Evolutionary conservation across 30 jellyfish, hydroid and myxozoan species (phyloP).

Genomic region (Nemopilema nomurai): DNA sequence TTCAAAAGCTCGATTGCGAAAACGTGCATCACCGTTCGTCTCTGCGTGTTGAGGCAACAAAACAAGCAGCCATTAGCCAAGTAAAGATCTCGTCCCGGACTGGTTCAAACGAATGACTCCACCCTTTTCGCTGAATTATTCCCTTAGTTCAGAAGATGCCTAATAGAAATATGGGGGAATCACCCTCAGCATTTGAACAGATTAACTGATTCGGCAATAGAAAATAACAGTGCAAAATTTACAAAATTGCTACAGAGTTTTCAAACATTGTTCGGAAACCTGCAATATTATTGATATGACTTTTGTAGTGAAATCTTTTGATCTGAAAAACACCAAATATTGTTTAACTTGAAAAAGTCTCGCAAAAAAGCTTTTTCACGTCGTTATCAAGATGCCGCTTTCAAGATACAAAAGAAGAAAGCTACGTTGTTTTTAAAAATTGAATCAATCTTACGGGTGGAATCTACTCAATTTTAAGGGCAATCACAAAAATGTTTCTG

Average conservation of each 20-base stretch:
- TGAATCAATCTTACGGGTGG: not conserved
- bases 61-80: too few species aligned
- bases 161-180: too few species aligned
- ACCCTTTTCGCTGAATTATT: too few species aligned
- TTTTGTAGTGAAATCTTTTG: not conserved
- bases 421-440: not conserved
- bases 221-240: not conserved
- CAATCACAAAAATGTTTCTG: not conserved
- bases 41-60: too few species aligned
- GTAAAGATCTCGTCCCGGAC: too few species aligned
- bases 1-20: too few species aligned
- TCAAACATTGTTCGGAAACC: not conserved
- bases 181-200: not conserved
- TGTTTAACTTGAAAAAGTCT: not conserved
- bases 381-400: not conserved
- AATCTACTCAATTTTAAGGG: not conserved
- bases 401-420: not conserved
- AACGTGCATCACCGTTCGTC: too few species aligned
- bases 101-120: too few species aligned
- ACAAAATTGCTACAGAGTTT: not conserved
- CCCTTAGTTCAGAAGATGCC: too few species aligned
- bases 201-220: not conserved
- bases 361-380: too few species aligned
- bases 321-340: not conserved
- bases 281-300: not conserved